Evolutionary conservation across 2,113 vertebrate species (phyloP).

Genomic region (Platichthys stellatus): DNA sequence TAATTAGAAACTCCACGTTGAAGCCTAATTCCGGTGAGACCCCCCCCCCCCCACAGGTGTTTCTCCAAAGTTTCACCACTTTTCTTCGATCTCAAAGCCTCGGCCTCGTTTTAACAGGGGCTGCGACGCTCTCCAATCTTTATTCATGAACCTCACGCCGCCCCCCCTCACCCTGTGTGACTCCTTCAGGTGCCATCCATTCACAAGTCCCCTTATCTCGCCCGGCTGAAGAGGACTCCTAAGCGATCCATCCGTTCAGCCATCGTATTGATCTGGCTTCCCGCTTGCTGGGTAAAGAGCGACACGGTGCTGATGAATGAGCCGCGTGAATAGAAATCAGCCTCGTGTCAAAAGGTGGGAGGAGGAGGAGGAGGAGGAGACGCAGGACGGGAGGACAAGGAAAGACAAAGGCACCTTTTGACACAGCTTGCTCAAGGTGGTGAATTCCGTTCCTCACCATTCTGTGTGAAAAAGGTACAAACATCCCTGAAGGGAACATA

Average conservation of each 20-base stretch:
- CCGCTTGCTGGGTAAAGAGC: slow-evolving; percentile 59
- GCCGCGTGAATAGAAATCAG: slow-evolving; percentile 52
- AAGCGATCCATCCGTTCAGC: slow-evolving; percentile 60
- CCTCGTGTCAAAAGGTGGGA: slow-evolving; percentile 34
- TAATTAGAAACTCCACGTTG: slow-evolving; percentile 24
- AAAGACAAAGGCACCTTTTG: not conserved
- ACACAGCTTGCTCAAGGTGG: not conserved
- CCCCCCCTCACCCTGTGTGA: slow-evolving; percentile 18
- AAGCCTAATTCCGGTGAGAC: slow-evolving; percentile 14
- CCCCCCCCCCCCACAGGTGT: not conserved
- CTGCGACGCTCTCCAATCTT: slow-evolving; percentile 44
- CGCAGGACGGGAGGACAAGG: not conserved
- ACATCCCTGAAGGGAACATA: not conserved
- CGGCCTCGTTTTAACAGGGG: slow-evolving; percentile 24
- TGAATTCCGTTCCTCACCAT: too few species aligned
- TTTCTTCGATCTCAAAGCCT: slow-evolving; percentile 34
- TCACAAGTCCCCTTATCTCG: slow-evolving; percentile 42
- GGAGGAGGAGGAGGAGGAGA: not conserved
- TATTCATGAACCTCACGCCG: slow-evolving; percentile 18
- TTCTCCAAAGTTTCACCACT: slow-evolving; percentile 18
- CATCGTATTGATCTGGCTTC: slow-evolving; percentile 67
- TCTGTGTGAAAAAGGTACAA: too few species aligned
- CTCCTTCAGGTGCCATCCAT: slow-evolving; percentile 56
- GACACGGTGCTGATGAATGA: slow-evolving; percentile 62
- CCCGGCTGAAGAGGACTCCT: slow-evolving; percentile 49